These are phyloP conservation scores for Electrophaes corylata DNA, from an alignment of 2,888 invertebrate species.

Conservation along the genomic window DNA sequence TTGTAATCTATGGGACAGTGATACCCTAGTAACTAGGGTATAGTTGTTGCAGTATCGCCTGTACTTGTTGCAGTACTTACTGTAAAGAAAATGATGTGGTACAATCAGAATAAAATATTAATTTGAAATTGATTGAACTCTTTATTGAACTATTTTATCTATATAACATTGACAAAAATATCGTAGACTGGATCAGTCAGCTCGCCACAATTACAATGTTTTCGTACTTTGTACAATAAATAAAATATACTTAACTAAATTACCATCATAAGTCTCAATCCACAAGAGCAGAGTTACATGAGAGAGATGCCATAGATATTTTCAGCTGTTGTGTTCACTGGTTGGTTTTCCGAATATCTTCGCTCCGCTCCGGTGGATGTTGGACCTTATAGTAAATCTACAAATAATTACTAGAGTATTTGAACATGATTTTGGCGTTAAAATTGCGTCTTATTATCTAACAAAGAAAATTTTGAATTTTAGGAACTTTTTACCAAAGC, in stretches of 20 bases:
- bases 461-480: constrained; percentile 51
- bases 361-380: background rate
- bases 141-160: constrained; percentile 52
- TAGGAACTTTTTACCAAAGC: constrained; percentile 56
- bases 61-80: too few relatives aligned
- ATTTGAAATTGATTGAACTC: constrained; percentile 24
- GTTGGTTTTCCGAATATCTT: background rate
- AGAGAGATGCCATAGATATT: background rate
- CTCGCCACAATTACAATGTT: constrained; percentile 29
- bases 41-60: too few relatives aligned
- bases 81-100: too few relatives aligned
- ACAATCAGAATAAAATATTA: too few relatives aligned
- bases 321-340: background rate
- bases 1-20: too few relatives aligned
- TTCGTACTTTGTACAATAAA: constrained; percentile 77
- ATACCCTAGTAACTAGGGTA: too few relatives aligned
- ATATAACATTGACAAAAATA: constrained; percentile 43
- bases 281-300: background rate
- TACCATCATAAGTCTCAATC: background rate
- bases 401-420: constrained; percentile 45
- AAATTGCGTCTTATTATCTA: constrained; percentile 43
- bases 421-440: constrained; percentile 55
- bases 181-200: constrained; percentile 31
- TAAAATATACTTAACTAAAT: constrained; percentile 47
- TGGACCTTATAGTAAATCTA: constrained; percentile 42